Evolutionary conservation across 2,797 vertebrate species (phyloP), one percentile per base, ranked within the genome.

Genomic region (Mormyrus hasselquistii): DNA sequence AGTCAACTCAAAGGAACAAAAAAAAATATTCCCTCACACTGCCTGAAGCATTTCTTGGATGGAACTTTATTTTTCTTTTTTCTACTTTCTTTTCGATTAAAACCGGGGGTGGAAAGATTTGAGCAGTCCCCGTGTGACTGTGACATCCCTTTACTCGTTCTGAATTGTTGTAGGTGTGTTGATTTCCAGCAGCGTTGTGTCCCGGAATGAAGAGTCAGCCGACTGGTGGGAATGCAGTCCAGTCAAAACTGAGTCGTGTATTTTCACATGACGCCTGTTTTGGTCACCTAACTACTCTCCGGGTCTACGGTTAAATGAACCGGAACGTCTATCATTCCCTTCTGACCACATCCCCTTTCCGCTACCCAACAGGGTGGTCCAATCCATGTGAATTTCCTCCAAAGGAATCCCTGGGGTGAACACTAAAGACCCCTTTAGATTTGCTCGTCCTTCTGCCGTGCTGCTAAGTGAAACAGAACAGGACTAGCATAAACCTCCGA

Each of bases 51-150:
- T 25, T 85, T 85, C 44, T 85, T 25, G n/a, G 49, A 79, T 79
- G 25, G 16, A 44, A 85, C 82, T 85, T 85, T 52, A 49, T 52
- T 85, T 85, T 85, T 84, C 19, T 84, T 84, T 84, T 84, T 84
- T 50, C n/a, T 44, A 14, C 34, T n/a, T 22, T 84, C 49, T 84
- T 47, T 49, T 49, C 22, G n/a, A 49, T 84, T 84, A 25, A 84
- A 84, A 50, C 22, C 2, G 8, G 38, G 69, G 69, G 34, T 44
- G 69, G 69, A 76, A 14, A 14, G 69, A 76, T 76, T 41, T 76
- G 4, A 79, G 38, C 34, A 0, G 14, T 16, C 38, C 73, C 38
- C 16, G 2, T 9, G 73, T 44, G 38, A 44, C 38, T 44, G 73
- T 79, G 34, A 79, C 73, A 44, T 44, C 73, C 73, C 38, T 44